phyloP scores from a whole-genome alignment of 1,140 invertebrate species.

The Microplitis demolitor region DNA sequence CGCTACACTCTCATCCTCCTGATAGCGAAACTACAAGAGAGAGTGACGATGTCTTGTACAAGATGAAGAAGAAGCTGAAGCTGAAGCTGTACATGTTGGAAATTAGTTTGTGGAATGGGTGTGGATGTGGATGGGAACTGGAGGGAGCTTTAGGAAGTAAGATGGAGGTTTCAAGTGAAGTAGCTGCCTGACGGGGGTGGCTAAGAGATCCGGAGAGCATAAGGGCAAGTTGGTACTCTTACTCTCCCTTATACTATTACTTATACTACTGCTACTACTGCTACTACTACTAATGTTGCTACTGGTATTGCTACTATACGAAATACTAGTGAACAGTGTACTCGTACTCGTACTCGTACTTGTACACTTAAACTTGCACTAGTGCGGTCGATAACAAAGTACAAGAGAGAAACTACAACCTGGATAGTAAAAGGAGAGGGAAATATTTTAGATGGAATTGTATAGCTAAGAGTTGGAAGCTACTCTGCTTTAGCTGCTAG shows the following conservation, averaged over 20 bases:
- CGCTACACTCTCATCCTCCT: not conserved
- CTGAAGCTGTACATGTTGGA: not conserved
- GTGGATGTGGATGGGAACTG: not conserved
- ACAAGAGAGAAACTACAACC: conserved; percentile 16
- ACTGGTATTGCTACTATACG: no score
- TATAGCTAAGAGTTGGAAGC: not conserved
- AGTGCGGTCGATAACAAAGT: conserved; percentile 39
- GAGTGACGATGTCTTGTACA: not conserved
- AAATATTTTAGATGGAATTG: no score
- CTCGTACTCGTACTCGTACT: no score
- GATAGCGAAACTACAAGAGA: not conserved
- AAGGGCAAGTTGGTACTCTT: conserved; percentile 34
- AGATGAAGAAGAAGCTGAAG: no score
- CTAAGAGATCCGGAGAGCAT: conserved; percentile 25
- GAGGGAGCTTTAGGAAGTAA: not conserved
- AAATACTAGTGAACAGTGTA: no score
- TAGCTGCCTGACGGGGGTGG: conserved; percentile 4
- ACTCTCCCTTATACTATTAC: no score
- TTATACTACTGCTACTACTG: no score
- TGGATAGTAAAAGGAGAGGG: no score
- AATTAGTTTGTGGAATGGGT: not conserved
- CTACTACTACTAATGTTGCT: no score
- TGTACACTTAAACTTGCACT: not conserved
- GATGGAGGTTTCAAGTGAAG: no score
- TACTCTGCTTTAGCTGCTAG: not conserved